Percentiles rank a stretch among this genome's conserved stretches.
phyloP scores from a whole-genome alignment of 2,888 invertebrate species.

The Ormia ochracea region DNA sequence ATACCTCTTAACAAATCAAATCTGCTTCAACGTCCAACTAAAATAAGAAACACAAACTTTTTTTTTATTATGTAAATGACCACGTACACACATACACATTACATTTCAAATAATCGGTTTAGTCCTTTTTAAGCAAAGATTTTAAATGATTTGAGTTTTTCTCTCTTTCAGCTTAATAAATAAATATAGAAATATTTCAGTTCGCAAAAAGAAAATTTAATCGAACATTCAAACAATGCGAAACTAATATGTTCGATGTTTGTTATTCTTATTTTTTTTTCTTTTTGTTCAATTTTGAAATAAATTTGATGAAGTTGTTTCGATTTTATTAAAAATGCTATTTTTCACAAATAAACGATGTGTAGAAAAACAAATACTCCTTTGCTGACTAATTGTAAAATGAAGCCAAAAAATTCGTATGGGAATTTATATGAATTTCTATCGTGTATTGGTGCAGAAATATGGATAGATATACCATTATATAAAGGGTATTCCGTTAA shows the following conservation, averaged over 20 bases:
- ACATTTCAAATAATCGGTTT: constrained; percentile 31
- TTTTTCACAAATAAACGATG: constrained; percentile 18
- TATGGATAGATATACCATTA: neutral
- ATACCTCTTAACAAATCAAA: no score
- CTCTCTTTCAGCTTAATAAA: constrained; percentile 34
- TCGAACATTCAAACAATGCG: constrained; percentile 3
- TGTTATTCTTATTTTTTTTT: no score
- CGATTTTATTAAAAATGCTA: constrained; percentile 24
- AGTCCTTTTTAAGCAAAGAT: constrained; percentile 6
- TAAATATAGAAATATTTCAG: constrained; percentile 27
- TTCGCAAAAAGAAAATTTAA: neutral
- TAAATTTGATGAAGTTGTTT: constrained; percentile 24
- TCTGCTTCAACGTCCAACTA: no score
- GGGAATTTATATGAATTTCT: neutral
- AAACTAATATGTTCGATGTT: constrained; percentile 21
- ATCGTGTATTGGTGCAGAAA: neutral
- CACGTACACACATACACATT: no score
- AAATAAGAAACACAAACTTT: no score
- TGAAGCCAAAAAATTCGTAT: neutral
- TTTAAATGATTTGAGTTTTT: constrained; percentile 16
- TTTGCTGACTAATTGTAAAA: neutral
- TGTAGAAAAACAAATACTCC: constrained; percentile 29
- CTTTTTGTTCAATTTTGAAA: no score
- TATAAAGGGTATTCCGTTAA: neutral
- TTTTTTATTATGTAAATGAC: no score